These are phyloP conservation scores for Drosophila hamatofila DNA, from an alignment of 2,888 invertebrate genomes.

Conservation along the genomic window DNA sequence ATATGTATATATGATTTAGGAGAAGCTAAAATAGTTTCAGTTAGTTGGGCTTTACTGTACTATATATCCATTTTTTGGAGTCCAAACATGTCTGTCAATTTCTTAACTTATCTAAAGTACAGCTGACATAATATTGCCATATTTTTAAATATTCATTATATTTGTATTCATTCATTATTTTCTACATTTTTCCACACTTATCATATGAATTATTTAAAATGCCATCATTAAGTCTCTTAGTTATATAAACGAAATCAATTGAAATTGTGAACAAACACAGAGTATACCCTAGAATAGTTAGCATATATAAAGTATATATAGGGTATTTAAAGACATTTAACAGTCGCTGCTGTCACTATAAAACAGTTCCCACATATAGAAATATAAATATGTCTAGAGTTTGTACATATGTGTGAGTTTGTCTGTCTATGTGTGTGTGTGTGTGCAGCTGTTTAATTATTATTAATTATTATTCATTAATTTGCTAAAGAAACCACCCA, in stretches of 20 bases:
- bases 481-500: constrained; percentile 39
- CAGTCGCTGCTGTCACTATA: not conserved
- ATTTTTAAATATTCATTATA: not conserved
- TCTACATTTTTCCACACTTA: not conserved
- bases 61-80: no score
- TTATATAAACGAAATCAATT: not conserved
- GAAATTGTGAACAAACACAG: not conserved
- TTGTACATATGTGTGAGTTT: constrained; percentile 5
- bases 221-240: no score
- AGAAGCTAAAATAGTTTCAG: no score
- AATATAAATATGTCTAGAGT: not conserved
- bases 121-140: not conserved
- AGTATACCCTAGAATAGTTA: not conserved
- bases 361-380: constrained; percentile 6
- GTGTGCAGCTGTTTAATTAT: constrained; percentile 29
- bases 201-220: no score
- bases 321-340: not conserved
- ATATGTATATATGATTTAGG: no score
- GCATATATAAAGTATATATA: not conserved
- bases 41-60: not conserved
- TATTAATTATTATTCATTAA: constrained; percentile 38
- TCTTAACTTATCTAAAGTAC: not conserved
- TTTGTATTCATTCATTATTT: not conserved
- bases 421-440: not conserved
- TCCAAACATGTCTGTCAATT: not conserved